phyloP scores from a whole-genome alignment of 2,113 vertebrate genomes.

The Ceyx cyanopectus region DNA sequence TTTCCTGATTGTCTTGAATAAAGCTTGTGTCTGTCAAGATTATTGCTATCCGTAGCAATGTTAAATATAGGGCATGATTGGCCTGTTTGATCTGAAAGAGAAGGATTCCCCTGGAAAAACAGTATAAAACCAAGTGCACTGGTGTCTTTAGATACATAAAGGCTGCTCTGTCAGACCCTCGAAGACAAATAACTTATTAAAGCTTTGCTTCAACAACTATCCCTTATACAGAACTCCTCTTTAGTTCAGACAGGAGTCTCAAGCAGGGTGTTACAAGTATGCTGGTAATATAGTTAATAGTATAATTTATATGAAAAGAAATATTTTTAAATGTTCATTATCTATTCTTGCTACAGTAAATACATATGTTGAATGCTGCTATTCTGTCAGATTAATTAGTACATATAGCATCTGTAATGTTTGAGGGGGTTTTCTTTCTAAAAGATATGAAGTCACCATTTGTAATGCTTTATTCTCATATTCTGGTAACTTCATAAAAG shows the following conservation, averaged over 20 bases:
- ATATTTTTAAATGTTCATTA: background rate
- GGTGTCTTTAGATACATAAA: background rate
- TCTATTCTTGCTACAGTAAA: background rate
- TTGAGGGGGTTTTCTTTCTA: background rate
- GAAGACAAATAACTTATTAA: background rate
- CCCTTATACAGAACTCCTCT: background rate
- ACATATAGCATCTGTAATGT: background rate
- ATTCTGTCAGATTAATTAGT: background rate
- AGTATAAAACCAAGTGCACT: background rate
- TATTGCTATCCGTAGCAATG: background rate
- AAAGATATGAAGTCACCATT: background rate
- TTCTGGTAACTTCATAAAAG: conserved; percentile 68
- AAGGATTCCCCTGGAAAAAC: background rate
- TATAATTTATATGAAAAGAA: background rate
- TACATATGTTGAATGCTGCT: background rate
- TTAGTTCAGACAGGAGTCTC: background rate
- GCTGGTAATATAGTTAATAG: background rate
- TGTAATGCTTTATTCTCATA: conserved; percentile 5
- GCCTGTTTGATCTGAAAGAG: background rate
- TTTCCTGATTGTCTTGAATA: background rate
- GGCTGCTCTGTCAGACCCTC: background rate
- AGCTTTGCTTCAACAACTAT: background rate
- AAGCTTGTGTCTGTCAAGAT: background rate
- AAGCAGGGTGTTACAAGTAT: background rate
- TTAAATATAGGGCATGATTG: background rate